Percentiles rank a stretch among this genome's conserved stretches.
These are phyloP conservation scores for Pomatostomus ruficeps DNA, from an alignment of 2,113 vertebrate species.

Conservation along the genomic window DNA sequence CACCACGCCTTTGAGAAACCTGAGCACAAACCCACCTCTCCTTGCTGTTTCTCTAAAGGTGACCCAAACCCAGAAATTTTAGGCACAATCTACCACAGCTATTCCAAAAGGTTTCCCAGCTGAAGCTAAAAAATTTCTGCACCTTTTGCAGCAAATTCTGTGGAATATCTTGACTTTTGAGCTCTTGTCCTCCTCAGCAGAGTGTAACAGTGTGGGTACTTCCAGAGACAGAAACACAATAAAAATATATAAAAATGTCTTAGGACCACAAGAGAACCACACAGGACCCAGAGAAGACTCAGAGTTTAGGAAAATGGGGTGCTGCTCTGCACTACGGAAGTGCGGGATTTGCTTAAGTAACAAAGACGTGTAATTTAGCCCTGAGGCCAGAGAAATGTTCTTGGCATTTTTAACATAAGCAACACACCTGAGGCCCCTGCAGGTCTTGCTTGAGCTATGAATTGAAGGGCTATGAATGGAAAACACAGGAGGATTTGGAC, in stretches of 20 bases:
- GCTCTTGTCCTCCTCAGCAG: not conserved
- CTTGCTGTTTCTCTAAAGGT: not conserved
- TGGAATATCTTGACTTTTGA: not conserved
- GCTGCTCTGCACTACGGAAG: fast-evolving
- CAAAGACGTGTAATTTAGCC: not conserved
- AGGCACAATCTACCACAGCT: not conserved
- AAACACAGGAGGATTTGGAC: not conserved
- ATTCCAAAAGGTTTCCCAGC: not conserved
- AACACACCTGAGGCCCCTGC: not conserved
- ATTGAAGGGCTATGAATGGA: not conserved
- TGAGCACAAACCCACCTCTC: not conserved
- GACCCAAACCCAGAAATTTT: not conserved
- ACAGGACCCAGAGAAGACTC: not conserved
- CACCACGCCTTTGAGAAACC: not conserved
- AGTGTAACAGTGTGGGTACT: not conserved
- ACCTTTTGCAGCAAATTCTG: not conserved
- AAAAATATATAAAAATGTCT: not conserved
- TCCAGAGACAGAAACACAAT: not conserved
- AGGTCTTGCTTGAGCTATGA: not conserved
- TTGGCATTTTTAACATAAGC: not conserved
- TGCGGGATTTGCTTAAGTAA: not conserved
- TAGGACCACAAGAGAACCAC: not conserved
- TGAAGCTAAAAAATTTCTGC: not conserved
- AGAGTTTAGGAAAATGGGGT: not conserved
- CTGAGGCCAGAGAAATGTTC: not conserved